Evolutionary conservation across 2,888 invertebrate genomes (phyloP).

Genomic region (Chalcis sispes): DNA sequence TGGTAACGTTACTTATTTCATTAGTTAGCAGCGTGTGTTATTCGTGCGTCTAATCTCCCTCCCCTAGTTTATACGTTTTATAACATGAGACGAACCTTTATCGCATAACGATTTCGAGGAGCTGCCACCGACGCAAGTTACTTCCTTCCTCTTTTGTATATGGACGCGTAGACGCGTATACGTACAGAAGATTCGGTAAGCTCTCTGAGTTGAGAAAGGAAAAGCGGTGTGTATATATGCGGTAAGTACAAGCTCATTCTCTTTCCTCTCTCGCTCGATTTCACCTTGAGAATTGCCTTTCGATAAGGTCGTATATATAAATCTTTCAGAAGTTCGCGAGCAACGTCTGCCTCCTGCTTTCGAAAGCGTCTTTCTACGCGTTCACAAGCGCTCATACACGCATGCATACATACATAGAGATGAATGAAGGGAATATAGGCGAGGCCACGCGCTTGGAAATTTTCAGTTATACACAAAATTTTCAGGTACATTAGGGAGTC

Average conservation of each 20-base stretch:
- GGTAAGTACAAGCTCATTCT: no score
- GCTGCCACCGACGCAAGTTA: no score
- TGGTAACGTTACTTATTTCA: no score
- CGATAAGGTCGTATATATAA: conserved; percentile 37
- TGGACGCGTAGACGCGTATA: no score
- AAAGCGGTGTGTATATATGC: no score
- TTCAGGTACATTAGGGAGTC: conserved; percentile 37
- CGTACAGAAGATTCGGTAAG: no score
- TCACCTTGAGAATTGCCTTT: conserved; percentile 29
- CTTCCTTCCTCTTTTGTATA: no score
- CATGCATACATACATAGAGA: neutral
- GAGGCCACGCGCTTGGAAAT: conserved; percentile 10
- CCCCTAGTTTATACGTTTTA: neutral
- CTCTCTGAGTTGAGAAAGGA: no score
- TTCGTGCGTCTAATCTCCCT: no score
- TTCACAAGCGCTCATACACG: neutral
- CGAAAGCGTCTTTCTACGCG: neutral
- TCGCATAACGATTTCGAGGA: conserved; percentile 33
- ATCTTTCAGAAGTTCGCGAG: conserved; percentile 25
- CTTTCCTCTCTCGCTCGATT: neutral
- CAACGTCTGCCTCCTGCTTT: neutral
- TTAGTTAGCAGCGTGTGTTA: no score
- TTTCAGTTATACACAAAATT: conserved; percentile 38
- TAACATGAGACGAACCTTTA: conserved; percentile 1
- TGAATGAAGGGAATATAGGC: no score